A percentile compares a stretch with the other conserved stretches of the same genome.
Evolutionary conservation across 2,113 vertebrate species (phyloP).

Genomic region (Gulo gulo): DNA sequence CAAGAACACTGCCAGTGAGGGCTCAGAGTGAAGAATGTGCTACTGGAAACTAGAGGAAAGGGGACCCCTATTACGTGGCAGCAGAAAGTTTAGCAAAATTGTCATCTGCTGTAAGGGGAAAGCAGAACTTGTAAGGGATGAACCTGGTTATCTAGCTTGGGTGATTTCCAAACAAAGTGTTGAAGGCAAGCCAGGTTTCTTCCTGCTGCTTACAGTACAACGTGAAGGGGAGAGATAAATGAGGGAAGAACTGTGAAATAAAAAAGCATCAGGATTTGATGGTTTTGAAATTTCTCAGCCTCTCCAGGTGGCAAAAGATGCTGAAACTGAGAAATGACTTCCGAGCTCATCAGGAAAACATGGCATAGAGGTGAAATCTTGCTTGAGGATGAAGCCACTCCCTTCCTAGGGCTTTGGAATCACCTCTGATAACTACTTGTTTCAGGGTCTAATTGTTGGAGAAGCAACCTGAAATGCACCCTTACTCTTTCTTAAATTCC

Average conservation of each 20-base stretch:
- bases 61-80: neutral
- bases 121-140: neutral
- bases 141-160: neutral
- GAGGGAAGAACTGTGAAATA: neutral
- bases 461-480: neutral
- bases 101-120: neutral
- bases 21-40: neutral
- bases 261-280: neutral
- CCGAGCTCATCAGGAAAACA: neutral
- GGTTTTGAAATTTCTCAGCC: constrained; percentile 7
- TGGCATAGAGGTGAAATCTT: neutral
- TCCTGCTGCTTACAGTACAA: neutral
- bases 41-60: neutral
- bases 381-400: neutral
- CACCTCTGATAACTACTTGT: neutral
- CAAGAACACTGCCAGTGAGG: neutral
- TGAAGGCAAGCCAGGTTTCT: neutral
- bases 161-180: neutral
- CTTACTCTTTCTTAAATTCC: neutral
- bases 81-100: neutral
- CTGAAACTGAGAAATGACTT: constrained; percentile 41
- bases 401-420: neutral
- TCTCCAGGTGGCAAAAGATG: neutral
- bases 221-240: constrained; percentile 2
- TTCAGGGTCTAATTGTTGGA: neutral